These are phyloP conservation scores for Megalops atlanticus DNA, from an alignment of 2,113 vertebrate genomes.

Conservation along the genomic window DNA sequence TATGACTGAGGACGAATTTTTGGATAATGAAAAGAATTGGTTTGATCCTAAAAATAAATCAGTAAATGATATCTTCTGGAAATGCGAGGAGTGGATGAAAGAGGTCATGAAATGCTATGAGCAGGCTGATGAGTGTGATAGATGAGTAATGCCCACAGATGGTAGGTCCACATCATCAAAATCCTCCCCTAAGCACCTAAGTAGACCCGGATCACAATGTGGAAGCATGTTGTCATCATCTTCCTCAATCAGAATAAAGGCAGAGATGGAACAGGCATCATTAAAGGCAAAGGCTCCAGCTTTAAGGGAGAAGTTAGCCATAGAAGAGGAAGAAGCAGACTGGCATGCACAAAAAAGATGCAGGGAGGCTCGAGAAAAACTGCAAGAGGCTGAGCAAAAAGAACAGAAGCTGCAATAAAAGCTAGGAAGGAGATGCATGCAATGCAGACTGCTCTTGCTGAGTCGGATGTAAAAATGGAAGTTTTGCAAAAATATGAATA, in stretches of 20 bases:
- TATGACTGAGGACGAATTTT: constrained; percentile 34
- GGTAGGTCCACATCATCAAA: constrained; percentile 18
- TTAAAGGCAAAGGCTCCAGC: constrained; percentile 37
- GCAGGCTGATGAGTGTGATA: constrained; percentile 10
- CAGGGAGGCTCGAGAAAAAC: too few species aligned
- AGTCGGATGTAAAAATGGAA: constrained; percentile 39
- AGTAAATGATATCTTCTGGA: constrained; percentile 31
- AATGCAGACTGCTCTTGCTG: constrained; percentile 37
- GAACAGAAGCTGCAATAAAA: constrained; percentile 32
- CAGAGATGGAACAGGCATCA: constrained; percentile 34
- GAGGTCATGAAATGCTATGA: constrained; percentile 26
- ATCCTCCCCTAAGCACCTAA: background rate
- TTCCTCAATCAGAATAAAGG: constrained; percentile 28
- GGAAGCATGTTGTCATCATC: background rate
- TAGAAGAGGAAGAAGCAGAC: constrained; percentile 34
- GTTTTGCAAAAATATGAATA: constrained; percentile 34
- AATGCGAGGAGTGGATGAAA: constrained; percentile 45
- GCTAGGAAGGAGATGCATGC: constrained; percentile 36
- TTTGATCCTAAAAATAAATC: constrained; percentile 24
- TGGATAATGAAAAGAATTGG: constrained; percentile 30
- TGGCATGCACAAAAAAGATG: constrained; percentile 6
- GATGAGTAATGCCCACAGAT: background rate
- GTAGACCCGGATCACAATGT: background rate
- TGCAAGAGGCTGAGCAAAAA: constrained; percentile 32
- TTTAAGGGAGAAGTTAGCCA: constrained; percentile 25